Conservation (phyloP, 2,797 vertebrate species). For the Astyanax mexicanus region DNA sequence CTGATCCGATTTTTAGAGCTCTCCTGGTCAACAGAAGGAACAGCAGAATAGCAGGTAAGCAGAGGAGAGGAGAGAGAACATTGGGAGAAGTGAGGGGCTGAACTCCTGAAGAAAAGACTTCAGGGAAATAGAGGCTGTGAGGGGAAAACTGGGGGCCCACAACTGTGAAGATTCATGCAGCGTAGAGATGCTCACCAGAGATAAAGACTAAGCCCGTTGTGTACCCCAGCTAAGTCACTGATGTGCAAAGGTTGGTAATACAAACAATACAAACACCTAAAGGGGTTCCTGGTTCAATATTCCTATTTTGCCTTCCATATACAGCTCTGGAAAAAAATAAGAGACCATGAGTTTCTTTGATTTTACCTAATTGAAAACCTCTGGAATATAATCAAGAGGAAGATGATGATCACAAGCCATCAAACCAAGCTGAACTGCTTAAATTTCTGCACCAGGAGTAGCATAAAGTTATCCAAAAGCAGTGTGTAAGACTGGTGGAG, state of each 20-base stretch:
- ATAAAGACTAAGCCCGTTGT: slow-evolving; percentile 34
- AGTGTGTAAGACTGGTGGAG: too few relatives aligned
- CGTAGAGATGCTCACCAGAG: slow-evolving; percentile 42
- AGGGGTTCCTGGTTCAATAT: neutral
- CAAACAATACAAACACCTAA: slow-evolving; percentile 33
- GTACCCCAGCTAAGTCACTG: neutral
- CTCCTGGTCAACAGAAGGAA: neutral
- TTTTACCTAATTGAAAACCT: too few relatives aligned
- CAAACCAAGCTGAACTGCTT: too few relatives aligned
- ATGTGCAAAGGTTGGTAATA: slow-evolving; percentile 17
- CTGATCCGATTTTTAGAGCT: slow-evolving; percentile 33
- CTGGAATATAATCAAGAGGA: too few relatives aligned
- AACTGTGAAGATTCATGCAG: slow-evolving; percentile 58
- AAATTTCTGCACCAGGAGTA: too few relatives aligned
- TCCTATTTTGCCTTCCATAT: neutral
- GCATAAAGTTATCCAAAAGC: too few relatives aligned
- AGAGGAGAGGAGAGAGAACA: slow-evolving; percentile 56
- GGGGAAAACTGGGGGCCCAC: slow-evolving; percentile 70
- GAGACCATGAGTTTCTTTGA: too few relatives aligned
- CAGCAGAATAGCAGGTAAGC: slow-evolving; percentile 48
- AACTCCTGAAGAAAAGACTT: slow-evolving; percentile 68
- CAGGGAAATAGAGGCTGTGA: slow-evolving; percentile 69
- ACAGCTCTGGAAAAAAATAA: too few relatives aligned
- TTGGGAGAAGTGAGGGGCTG: slow-evolving; percentile 43
- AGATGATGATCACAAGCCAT: too few relatives aligned